Base-by-base conservation (phyloP, 1,140 invertebrate genomes). In the Drosophila azteca region DNA sequence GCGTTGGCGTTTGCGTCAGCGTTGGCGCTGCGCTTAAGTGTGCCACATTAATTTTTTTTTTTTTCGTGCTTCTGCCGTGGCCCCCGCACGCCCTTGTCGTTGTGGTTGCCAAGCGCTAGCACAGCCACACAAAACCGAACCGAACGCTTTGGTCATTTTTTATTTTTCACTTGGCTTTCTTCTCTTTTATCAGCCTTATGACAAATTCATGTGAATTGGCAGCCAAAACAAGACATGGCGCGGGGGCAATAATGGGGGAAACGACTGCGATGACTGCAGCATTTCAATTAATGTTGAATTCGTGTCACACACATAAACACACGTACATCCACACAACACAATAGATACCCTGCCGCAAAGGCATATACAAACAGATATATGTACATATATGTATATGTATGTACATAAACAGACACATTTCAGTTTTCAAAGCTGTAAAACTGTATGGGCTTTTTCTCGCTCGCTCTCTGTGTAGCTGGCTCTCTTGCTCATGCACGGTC, bases 151-250 rank as follows among this genome's bases (percentile, higher is more conserved):
- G 65, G 22, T 39, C 31, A 49, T 29, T 68, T 46, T 45, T 54
- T 64, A 8, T 41, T 20, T 61, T 11, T 15, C 31, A 6, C 20
- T 45, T 49, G 49, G 66, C 67, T 68, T 51, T 70, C 50, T 65
- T 67, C 45, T 55, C 29, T 50, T 15, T 45, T 50, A 61, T 73
- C 77, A 66, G 77, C 72, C 63, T 82, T 88, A 76, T 85, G 81
- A 81, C 81, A 88, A 87, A 83, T 88, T 79, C 75, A 88, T 88
- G 63, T 75, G 82, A 88, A 87, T 87, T 87, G 84, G 79, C 74
- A 79, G 76, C 65, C 65, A 82, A 76, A 76, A 74, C 62, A 60
- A 51, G 57, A 53, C 26, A n/a, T 6, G 22, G 2, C n/a, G 15
- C 17, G 3, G 24, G 24, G 13, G 9, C n/a, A 49, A 6, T 9